phyloP scores from a whole-genome alignment of 2,113 vertebrate species.

The Phrynosoma platyrhinos region DNA sequence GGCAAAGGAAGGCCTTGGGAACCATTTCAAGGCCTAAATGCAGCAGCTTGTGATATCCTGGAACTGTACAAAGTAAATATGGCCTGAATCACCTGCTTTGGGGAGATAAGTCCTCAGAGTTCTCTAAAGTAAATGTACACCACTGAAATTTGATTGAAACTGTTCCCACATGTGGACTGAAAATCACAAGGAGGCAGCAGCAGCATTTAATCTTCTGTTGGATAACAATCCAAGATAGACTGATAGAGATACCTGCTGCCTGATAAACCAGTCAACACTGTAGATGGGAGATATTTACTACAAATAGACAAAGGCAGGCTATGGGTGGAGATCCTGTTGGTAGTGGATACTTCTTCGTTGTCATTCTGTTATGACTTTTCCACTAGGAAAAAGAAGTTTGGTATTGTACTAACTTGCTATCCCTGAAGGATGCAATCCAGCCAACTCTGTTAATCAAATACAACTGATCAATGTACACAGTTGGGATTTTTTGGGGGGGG shows the following conservation, averaged over 20 bases:
- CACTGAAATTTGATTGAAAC: conserved; percentile 78
- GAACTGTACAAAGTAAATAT: conserved; percentile 64
- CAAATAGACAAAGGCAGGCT: conserved; percentile 42
- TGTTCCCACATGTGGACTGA: conserved; percentile 71
- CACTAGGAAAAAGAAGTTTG: not conserved
- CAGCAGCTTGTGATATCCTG: conserved; percentile 61
- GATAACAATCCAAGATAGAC: conserved; percentile 77
- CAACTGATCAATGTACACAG: not conserved
- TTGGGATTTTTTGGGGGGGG: not conserved
- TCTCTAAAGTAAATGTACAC: conserved; percentile 73
- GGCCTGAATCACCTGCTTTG: conserved; percentile 73
- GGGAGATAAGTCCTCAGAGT: conserved; percentile 70
- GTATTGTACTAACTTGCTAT: not conserved
- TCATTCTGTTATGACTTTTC: conserved; percentile 23
- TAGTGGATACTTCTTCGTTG: conserved; percentile 28
- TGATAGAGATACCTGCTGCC: conserved; percentile 72
- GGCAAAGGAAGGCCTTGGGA: conserved; percentile 32
- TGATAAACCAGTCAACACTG: conserved; percentile 77
- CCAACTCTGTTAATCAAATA: not conserved
- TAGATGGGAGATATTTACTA: conserved; percentile 67
- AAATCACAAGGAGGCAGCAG: conserved; percentile 75
- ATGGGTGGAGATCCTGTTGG: not conserved
- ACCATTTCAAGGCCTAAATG: conserved; percentile 57
- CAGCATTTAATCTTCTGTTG: conserved; percentile 73
- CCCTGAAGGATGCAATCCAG: conserved; percentile 19